Evolutionary conservation across 1,140 invertebrate genomes (phyloP), one percentile per base, ranked within the genome.

Genomic region (Meloidogyne floridensis): DNA sequence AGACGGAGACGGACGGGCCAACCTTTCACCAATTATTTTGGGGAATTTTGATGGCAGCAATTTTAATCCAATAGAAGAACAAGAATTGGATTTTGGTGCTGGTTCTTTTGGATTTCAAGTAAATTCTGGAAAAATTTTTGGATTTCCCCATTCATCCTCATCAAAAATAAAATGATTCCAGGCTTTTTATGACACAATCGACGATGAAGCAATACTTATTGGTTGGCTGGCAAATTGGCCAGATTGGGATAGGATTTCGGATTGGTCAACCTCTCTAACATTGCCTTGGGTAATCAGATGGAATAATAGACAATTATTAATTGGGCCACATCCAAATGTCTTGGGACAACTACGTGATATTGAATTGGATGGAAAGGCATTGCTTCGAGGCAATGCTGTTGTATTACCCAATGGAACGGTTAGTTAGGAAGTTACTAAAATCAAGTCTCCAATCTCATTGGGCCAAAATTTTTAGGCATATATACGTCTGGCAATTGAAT

Each of bases 211-310:
- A 53, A 2, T 79, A 9, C 56, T 79, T 1, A 43, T 79, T n/a
- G 77, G 77, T 5, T 79, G 77, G 77, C 10, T 79, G 13, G 77
- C 65, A 11, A 79, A 79, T 47, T 79, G 77, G 77, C 59, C 77
- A 7, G 77, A 79, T 71, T 79, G 59, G 59, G 59, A 65, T 65
- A 65, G 59, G n/a, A 65, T n/a, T n/a, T 65, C 59, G n/a, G 59
- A 65, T 65, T 65, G 59, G 59, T n/a, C 59, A 18, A 65, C 59
- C 3, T 65, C 59, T 1, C 59, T 65, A 7, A 65, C 59, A 4
- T n/a, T 65, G 3, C 59, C 59, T 18, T 65, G 59, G 59, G 59
- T 65, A 7, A 18, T 65, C 2, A 65, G 59, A 65, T 65, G 59
- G 59, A 65, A n/a, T 65, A 65, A 65, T n/a, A 65, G 7, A 1